Base-by-base conservation (phyloP, 1,140 invertebrate genomes). In the Vanessa tameamea region DNA sequence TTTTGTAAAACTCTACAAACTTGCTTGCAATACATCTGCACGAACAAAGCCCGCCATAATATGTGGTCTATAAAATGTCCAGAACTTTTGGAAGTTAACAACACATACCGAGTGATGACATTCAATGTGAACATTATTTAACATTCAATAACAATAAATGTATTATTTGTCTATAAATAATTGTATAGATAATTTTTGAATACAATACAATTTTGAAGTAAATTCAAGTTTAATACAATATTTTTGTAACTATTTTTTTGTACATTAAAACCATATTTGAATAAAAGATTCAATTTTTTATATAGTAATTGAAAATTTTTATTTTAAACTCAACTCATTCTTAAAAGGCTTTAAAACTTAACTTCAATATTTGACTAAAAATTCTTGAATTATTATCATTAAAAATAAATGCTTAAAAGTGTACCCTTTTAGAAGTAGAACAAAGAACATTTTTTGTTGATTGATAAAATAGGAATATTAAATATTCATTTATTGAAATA, bases 1-100 rank as follows among this genome's bases (percentile, higher is more conserved):
- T 53, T 53, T 53, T 53, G 50, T 53, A 53, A 53, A 53, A 53
- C 15, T 53, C 50, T 53, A 53, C 15, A 53, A 53, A n/a, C n/a
- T 6, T 51, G 50, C 47, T 50, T n/a, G 48, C 1, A 50, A 14
- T 50, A 5, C 48, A 50, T 6, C 48, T 50, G 48, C 15, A 50
- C 48, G 48, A 50, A 2, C n/a, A 16, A 53, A 53, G 51, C 51
- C n/a, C n/a, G n/a, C n/a, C 15, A 8, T 16, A 23, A 11, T 23
- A 23, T 7, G 53, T 16, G 16, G 15, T 16, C 53, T 16, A n/a
- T 23, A n/a, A 57, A 1, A 57, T 23, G 12, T 23, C n/a, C 53
- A 23, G 12, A 57, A 20, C 12, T 12, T 11, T 57, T 57, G 11
- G 11, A 57, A 57, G 16, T 57, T 3, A 57, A 57, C 53, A 20